Evolutionary conservation across 2,797 vertebrate species (phyloP).

Genomic region (Anabas testudineus): DNA sequence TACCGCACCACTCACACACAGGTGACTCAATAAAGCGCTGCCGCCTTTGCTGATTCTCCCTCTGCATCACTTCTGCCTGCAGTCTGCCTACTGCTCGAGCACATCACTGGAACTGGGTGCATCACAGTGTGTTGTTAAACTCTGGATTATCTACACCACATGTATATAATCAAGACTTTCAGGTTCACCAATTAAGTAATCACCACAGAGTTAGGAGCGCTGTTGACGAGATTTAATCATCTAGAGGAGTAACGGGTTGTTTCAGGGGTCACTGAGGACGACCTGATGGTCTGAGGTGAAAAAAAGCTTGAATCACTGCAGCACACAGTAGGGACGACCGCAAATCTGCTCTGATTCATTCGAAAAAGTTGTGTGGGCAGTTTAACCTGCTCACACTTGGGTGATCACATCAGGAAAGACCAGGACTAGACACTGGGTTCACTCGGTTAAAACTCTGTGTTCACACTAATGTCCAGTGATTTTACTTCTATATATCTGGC

Average conservation of each 20-base stretch:
- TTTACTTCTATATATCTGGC: no score
- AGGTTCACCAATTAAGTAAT: constrained; percentile 3
- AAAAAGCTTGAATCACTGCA: neutral
- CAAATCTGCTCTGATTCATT: neutral
- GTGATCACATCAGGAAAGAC: no score
- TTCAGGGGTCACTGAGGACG: constrained; percentile 9
- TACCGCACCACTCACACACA: neutral
- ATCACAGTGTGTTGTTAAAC: neutral
- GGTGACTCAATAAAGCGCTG: neutral
- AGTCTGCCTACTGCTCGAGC: constrained; percentile 14
- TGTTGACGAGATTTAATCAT: constrained; percentile 22
- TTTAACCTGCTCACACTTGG: no score
- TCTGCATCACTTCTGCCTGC: constrained; percentile 2
- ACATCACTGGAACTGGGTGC: neutral
- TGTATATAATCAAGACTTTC: neutral
- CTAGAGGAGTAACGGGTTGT: neutral
- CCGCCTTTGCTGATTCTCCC: neutral
- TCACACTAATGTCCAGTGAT: no score
- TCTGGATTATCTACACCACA: neutral
- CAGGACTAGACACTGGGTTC: no score
- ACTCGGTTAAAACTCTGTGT: no score
- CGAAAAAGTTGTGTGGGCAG: neutral
- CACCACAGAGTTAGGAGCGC: neutral
- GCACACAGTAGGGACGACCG: neutral
- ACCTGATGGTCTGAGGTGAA: neutral